These are phyloP conservation scores for Tympanuchus pallidicinctus DNA, from an alignment of 2,113 vertebrate genomes.

Conservation along the genomic window DNA sequence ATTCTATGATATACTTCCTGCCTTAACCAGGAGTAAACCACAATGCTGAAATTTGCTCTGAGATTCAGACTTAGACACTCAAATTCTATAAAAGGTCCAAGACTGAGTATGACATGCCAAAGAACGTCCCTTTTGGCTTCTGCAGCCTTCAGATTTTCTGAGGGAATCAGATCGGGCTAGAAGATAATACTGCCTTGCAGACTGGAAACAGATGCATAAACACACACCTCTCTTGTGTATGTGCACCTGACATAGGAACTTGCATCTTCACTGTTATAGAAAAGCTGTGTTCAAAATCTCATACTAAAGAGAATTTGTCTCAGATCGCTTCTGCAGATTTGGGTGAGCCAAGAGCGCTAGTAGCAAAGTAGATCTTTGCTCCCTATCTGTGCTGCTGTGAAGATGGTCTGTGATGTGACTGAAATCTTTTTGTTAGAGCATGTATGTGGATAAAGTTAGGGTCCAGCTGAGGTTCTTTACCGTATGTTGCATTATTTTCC, in stretches of 20 bases:
- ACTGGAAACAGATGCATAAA: not conserved
- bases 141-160: not conserved
- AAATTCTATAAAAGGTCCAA: not conserved
- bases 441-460: rapidly evolving
- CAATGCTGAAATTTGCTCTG: not conserved
- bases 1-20: not conserved
- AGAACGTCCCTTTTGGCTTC: not conserved
- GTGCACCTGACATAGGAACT: not conserved
- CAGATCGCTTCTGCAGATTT: not conserved
- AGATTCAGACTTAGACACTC: not conserved
- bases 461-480: not conserved
- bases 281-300: not conserved
- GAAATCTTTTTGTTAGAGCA: not conserved
- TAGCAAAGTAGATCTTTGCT: not conserved
- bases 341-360: not conserved
- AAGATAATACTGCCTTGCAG: not conserved
- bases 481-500: not conserved
- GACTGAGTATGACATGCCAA: not conserved
- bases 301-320: not conserved
- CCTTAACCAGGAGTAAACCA: not conserved
- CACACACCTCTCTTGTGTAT: too few species aligned
- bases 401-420: rapidly evolving
- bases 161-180: not conserved
- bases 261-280: not conserved
- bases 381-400: not conserved